Conservation (phyloP, 1,140 invertebrate genomes). For the Trypoxylus dichotomus region DNA sequence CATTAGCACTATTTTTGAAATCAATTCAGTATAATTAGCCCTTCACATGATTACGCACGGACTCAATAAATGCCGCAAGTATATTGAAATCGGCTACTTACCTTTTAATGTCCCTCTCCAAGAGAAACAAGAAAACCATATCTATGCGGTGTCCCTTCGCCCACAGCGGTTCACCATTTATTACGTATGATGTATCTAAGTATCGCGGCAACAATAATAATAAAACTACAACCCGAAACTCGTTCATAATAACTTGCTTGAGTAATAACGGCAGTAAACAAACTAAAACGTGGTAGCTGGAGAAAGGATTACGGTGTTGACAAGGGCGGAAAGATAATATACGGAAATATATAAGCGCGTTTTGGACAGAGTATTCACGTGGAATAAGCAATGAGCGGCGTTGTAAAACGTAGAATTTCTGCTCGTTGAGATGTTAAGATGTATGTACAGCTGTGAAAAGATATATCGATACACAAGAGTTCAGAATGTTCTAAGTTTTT, state of each 20-base stretch:
- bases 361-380: not conserved
- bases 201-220: not conserved
- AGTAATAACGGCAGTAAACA: not conserved
- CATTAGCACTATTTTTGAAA: too few relatives aligned
- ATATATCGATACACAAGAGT: too few relatives aligned
- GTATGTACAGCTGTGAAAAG: too few relatives aligned
- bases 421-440: not conserved
- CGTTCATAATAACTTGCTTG: not conserved
- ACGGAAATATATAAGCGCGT: not conserved
- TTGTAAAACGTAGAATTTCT: not conserved
- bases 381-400: not conserved
- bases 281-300: not conserved
- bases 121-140: too few relatives aligned
- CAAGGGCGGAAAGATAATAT: not conserved
- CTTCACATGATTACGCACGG: too few relatives aligned
- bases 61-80: too few relatives aligned
- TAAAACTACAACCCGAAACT: conserved; percentile 6
- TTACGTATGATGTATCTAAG: not conserved
- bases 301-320: conserved; percentile 1
- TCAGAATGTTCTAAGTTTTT: too few relatives aligned
- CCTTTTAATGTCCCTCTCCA: too few relatives aligned
- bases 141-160: too few relatives aligned
- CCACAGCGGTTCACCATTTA: not conserved
- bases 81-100: too few relatives aligned
- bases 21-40: too few relatives aligned